Conservation (phyloP, 2,113 vertebrate genomes). For the Pachyramphus minor region DNA sequence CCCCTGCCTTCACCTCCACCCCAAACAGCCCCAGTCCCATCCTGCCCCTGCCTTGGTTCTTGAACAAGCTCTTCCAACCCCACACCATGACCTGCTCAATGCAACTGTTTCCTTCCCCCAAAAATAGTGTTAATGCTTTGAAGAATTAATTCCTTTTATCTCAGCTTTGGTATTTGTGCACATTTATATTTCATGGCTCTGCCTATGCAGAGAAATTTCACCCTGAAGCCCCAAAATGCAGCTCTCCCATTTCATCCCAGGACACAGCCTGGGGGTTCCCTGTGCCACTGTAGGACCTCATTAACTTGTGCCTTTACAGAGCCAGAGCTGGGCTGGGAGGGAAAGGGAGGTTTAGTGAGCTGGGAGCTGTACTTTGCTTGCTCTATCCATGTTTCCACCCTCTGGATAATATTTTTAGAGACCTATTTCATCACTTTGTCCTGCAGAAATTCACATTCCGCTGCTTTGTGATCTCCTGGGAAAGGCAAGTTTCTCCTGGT, state of each 20-base stretch:
- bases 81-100: accelerated
- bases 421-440: not conserved
- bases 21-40: not conserved
- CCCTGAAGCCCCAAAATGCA: not conserved
- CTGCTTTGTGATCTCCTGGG: not conserved
- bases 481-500: not conserved
- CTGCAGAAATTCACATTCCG: not conserved
- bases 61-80: not conserved
- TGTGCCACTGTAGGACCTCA: not conserved
- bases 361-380: not conserved
- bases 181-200: not conserved
- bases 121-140: not conserved
- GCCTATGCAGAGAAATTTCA: not conserved
- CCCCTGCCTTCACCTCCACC: not conserved
- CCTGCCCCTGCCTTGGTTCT: not conserved
- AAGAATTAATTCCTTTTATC: not conserved
- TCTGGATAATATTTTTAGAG: not conserved
- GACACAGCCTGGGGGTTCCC: accelerated
- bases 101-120: not conserved
- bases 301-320: not conserved
- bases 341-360: not conserved
- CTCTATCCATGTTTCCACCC: not conserved
- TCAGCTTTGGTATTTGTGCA: not conserved
- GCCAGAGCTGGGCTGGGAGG: not conserved
- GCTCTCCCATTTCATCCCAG: not conserved